phyloP scores from a whole-genome alignment of 2,888 invertebrate genomes.

The Rotaria macrura region DNA sequence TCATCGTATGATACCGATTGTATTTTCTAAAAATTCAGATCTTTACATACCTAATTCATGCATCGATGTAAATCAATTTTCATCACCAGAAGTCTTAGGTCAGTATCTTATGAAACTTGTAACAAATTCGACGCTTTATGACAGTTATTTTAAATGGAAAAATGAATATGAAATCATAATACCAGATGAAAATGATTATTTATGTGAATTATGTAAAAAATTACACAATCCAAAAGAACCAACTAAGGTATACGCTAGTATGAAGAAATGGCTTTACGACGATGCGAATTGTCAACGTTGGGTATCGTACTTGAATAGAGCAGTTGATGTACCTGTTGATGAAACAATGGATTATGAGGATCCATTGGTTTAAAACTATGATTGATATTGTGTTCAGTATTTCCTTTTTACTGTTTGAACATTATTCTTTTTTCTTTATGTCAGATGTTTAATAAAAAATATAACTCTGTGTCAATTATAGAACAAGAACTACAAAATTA shows the following conservation, averaged over 20 bases:
- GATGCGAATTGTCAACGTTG: conserved; percentile 11
- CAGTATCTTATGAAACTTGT: not conserved
- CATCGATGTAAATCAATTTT: not conserved
- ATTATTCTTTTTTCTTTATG: too few relatives aligned
- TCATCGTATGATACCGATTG: not conserved
- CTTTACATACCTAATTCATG: not conserved
- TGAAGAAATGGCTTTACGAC: not conserved
- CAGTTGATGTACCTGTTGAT: not conserved
- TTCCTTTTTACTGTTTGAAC: not conserved
- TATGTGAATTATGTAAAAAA: conserved; percentile 1
- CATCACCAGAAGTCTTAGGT: not conserved
- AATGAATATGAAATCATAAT: not conserved
- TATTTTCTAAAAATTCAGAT: not conserved
- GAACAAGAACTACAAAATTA: too few relatives aligned
- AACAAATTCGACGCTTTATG: not conserved
- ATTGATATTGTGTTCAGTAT: too few relatives aligned
- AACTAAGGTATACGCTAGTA: not conserved
- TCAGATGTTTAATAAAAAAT: too few relatives aligned
- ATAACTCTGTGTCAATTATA: too few relatives aligned
- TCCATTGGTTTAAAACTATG: not conserved
- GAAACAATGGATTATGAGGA: conserved; percentile 2
- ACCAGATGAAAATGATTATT: not conserved
- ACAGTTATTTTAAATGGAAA: not conserved
- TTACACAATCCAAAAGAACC: not conserved
- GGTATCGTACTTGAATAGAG: not conserved